phyloP scores from a whole-genome alignment of 2,888 invertebrate genomes.

The Clivina fossor region DNA sequence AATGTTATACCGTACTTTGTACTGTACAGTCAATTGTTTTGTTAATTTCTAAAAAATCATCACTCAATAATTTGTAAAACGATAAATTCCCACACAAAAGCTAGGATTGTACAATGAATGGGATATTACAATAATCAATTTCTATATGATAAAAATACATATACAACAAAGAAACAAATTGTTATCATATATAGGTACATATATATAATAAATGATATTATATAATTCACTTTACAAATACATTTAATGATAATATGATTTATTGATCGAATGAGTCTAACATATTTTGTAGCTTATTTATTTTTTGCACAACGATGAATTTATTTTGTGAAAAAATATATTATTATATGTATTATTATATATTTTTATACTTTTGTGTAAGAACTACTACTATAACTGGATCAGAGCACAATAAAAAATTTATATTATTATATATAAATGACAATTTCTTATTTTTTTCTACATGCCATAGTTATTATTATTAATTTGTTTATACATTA shows the following conservation, averaged over 20 bases:
- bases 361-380: constrained; percentile 26
- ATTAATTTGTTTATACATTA: constrained; percentile 21
- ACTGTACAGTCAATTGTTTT: constrained; percentile 20
- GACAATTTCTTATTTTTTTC: constrained; percentile 30
- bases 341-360: constrained; percentile 1
- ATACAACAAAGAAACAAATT: neutral
- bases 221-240: too few species aligned
- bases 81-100: constrained; percentile 26
- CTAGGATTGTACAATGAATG: constrained; percentile 19
- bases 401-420: constrained; percentile 31
- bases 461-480: constrained; percentile 28
- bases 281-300: too few species aligned
- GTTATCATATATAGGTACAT: constrained; percentile 4
- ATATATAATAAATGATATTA: neutral
- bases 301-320: constrained; percentile 24
- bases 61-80: constrained; percentile 2
- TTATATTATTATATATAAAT: constrained; percentile 31
- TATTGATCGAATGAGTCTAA: too few species aligned
- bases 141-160: neutral
- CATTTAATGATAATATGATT: too few species aligned
- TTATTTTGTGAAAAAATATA: constrained; percentile 32
- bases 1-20: constrained; percentile 30
- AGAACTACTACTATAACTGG: constrained; percentile 29
- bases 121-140: neutral
- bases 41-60: constrained; percentile 7